Evolutionary conservation across 1,140 invertebrate species (phyloP).

Genomic region (Paracyclopina nana): DNA sequence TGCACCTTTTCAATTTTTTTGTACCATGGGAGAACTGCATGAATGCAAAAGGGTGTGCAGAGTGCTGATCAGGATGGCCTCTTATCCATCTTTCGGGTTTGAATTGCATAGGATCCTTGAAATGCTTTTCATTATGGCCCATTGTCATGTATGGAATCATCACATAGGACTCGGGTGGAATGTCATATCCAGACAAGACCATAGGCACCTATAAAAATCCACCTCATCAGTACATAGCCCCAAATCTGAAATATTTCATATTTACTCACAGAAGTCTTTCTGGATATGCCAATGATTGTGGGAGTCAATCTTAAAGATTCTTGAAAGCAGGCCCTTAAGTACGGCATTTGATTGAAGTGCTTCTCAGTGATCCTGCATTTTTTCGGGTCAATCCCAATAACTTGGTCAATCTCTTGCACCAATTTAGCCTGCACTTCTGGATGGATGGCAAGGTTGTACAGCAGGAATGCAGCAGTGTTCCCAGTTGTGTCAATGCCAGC

Average conservation of each 20-base stretch:
- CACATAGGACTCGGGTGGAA: neutral
- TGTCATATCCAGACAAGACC: too few relatives aligned
- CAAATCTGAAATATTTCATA: neutral
- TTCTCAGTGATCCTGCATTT: neutral
- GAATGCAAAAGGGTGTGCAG: too few relatives aligned
- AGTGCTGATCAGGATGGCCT: too few relatives aligned
- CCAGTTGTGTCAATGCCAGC: neutral
- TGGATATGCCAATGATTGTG: neutral
- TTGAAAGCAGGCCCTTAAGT: neutral
- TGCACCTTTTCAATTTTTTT: too few relatives aligned
- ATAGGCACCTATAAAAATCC: too few relatives aligned
- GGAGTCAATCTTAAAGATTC: neutral
- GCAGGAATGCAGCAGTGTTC: neutral
- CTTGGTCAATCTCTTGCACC: neutral
- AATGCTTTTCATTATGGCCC: neutral
- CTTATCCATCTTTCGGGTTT: neutral
- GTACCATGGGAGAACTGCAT: too few relatives aligned
- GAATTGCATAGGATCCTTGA: neutral
- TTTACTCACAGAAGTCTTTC: neutral
- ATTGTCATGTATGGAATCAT: too few relatives aligned
- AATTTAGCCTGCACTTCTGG: neutral
- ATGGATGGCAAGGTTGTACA: neutral
- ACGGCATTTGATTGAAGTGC: neutral
- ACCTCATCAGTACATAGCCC: too few relatives aligned
- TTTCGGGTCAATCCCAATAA: conserved; percentile 2